Evolutionary conservation across 1,140 invertebrate genomes (phyloP), one percentile per base, ranked within the genome.

Genomic region (Drosophila murphyi): DNA sequence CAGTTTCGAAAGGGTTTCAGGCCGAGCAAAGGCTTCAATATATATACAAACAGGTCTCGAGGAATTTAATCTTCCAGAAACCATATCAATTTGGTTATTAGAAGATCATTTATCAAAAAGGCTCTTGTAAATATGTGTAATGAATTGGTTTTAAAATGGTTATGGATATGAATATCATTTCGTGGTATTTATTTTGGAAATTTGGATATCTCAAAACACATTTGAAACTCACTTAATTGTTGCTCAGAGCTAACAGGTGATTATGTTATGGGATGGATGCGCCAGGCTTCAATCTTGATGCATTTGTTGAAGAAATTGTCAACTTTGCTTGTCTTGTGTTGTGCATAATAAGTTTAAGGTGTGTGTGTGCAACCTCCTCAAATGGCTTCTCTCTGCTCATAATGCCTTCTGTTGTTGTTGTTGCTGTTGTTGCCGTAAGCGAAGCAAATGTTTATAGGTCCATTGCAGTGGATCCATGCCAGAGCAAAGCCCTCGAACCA

Each of bases 321-420:
- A 78, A 72, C 59, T 67, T 51, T 64, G 48, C 34, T 51, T 59
- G 61, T 31, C 43, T 41, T 31, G 63, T 62, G 80, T 57, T 67
- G 43, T 67, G 80, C 52, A 69, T 76, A 87, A 82, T 86, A 77
- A 80, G 56, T 77, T 78, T 31, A 52, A 67, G 63, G 63, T 60
- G 70, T 5, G 37, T 56, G n/a, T 32, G 6, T 37, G 3, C 29
- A 41, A 2, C 43, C 57, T 32, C 41, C 54, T 35, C 55, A 55
- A 45, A 45, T 63, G 48, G 60, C 64, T 75, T 63, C 67, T 81
- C 55, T 52, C 57, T 35, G 52, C 59, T 63, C 48, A 64, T 54
- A 72, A 76, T 50, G 54, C 48, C 48, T 61, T 56, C 29, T 10
- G 5, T 81, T 65, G 60, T 68, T 63, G 45, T 50, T 73, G 59